phyloP scores from a whole-genome alignment of 2,888 invertebrate species.

The Lepidocyrtinus sp. region DNA sequence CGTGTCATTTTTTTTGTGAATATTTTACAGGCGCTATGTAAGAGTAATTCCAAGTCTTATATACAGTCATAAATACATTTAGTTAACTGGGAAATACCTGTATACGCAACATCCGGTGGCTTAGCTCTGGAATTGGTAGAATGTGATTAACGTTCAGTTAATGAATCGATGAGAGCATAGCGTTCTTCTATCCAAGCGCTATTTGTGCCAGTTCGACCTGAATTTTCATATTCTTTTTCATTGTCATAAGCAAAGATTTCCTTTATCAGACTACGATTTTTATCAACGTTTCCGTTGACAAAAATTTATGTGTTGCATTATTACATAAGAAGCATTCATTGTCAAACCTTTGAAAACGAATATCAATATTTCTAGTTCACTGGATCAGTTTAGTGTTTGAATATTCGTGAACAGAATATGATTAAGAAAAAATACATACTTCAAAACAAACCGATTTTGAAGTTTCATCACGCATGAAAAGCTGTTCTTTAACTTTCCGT shows the following conservation, averaged over 20 bases:
- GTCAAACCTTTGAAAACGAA: too few relatives aligned
- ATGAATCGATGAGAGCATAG: too few relatives aligned
- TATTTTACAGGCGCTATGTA: not conserved
- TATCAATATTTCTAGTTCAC: not conserved
- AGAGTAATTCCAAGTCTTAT: not conserved
- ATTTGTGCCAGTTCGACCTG: not conserved
- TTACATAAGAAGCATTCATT: too few relatives aligned
- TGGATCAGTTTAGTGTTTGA: not conserved
- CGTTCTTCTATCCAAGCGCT: too few relatives aligned
- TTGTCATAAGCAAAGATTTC: not conserved
- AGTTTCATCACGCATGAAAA: not conserved
- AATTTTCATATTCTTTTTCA: not conserved
- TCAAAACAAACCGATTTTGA: not conserved
- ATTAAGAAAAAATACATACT: too few relatives aligned
- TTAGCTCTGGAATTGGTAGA: too few relatives aligned
- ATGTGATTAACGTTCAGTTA: too few relatives aligned
- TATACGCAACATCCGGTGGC: not conserved
- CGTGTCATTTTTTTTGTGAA: constrained; percentile 15
- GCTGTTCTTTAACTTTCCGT: too few relatives aligned
- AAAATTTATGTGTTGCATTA: not conserved
- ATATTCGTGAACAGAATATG: not conserved
- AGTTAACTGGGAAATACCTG: not conserved
- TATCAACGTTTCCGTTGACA: not conserved
- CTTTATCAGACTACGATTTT: not conserved
- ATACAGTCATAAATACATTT: not conserved